Evolutionary conservation across 1,140 invertebrate genomes (phyloP), one percentile per base, ranked within the genome.

Genomic region (Eumaeus atala): DNA sequence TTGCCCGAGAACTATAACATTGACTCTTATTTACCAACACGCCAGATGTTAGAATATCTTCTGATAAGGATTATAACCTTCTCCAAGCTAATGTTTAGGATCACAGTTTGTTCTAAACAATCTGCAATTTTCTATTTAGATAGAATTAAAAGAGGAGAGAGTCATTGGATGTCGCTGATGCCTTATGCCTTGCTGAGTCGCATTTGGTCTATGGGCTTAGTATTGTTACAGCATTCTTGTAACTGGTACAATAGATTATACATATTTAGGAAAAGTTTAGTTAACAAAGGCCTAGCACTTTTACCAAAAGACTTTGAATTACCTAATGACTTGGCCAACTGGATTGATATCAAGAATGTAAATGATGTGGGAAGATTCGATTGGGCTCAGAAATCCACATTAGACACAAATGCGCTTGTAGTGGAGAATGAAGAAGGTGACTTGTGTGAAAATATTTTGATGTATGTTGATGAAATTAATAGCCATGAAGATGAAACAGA

Each of bases 41-140:
- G 72, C 58, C 90, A 91, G 76, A 90, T 90, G 87, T 54, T 91
- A 3, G 67, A 92, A 67, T 92, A 87, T 78, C 58, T 91, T 44
- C 72, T 92, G 35, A 57, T 90, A 7, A 87, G 87, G 66, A 81
- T 89, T 5, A 87, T 91, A 61, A 77, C 90, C 14, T 90, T 91
- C 70, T 78, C 87, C 0, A 90, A 90, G 62, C 66, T 92, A 5
- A 88, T 91, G 85, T 62, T 77, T 35, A 79, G 89, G 64, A 72
- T 90, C n/a, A 85, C 87, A 61, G 59, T 77, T 8, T 86, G 84
- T 54, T 74, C 89, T 0, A 83, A 74, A 58, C 61, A 80, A 57
- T 74, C 89, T 54, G 87, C 83, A 36, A 60, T 87, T 50, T 89
- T 89, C 67, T 87, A 91, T 55, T 84, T 88, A 51, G 67, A 87